Evolutionary conservation across 2,888 invertebrate genomes (phyloP), one percentile per base, ranked within the genome.

Genomic region (Keiferia lycopersicella): DNA sequence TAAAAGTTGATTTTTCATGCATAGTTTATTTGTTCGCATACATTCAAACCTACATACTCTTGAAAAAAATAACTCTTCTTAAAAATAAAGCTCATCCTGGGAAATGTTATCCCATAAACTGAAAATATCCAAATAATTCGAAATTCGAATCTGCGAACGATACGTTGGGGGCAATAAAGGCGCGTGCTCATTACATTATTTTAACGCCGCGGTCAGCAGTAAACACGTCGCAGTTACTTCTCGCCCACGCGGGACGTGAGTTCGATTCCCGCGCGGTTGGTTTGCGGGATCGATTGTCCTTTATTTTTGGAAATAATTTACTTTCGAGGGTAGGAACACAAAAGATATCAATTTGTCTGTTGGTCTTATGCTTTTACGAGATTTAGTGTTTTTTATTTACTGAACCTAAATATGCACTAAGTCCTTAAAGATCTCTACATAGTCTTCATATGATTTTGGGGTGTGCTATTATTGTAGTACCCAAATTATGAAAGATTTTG

Each of bases 121-220:
- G 56, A 56, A 56, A 56, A 56, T 56, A 56, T 26, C 45, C 26
- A 8, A 60, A 62, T 45, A 50, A 57, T 61, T 41, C 62, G 50
- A 56, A 65, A 61, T 65, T 61, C 70, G 70, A 71, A 72, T 73
- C 68, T 59, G 70, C 65, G 34, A 69, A 70, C 67, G 72, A 69
- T 72, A 70, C 68, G 18, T 68, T 65, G 71, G 68, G 67, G 60
- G 70, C 64, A 69, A 74, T 76, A 76, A 77, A 78, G 67, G 73
- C 70, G 71, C 72, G 65, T 76, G 34, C 75, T 76, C 79, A 74
- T 80, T 76, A 71, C 63, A 84, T 83, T 82, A 83, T 82, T 81
- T 80, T 81, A 83, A 81, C 73, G 79, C 71, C 71, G 75, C 73
- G 77, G 73, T 74, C 71, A 71, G 67, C 73, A 68, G 79, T 81